Evolutionary conservation across 2,888 invertebrate species (phyloP).

Genomic region (Protonemura montana): DNA sequence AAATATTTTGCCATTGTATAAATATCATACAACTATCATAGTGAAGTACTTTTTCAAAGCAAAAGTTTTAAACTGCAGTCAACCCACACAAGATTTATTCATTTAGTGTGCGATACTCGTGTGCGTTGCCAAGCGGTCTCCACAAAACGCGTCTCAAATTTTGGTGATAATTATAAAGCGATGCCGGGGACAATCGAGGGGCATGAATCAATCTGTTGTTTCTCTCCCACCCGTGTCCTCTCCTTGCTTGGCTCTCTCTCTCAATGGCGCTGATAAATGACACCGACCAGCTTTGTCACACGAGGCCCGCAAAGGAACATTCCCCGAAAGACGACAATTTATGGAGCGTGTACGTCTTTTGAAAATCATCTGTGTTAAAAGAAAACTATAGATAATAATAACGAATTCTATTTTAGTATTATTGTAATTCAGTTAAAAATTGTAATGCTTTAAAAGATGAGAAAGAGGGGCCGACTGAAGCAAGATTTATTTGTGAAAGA

Average conservation of each 20-base stretch:
- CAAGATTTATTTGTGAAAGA: not conserved
- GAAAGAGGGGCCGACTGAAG: not conserved
- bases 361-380: constrained; percentile 35
- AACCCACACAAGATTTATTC: not conserved
- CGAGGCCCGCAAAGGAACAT: not conserved
- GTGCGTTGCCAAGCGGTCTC: not conserved
- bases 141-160: not conserved
- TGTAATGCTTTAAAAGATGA: not conserved
- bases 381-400: constrained; percentile 20
- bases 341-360: constrained; percentile 26
- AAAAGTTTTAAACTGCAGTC: not conserved
- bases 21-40: not conserved
- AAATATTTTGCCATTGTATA: not conserved
- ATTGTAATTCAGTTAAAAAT: constrained; percentile 32
- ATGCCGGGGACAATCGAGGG: constrained; percentile 10
- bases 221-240: not conserved
- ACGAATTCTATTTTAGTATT: not conserved
- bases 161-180: constrained; percentile 35
- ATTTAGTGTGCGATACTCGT: not conserved
- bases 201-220: constrained; percentile 26
- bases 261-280: constrained; percentile 21
- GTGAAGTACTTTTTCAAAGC: not conserved
- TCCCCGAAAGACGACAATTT: constrained; percentile 34
- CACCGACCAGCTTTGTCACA: constrained; percentile 16
- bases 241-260: not conserved